A percentile compares a stretch with the other conserved stretches of the same genome.
These are phyloP conservation scores for Champsocephalus esox DNA, from an alignment of 2,797 vertebrate species.

Conservation along the genomic window DNA sequence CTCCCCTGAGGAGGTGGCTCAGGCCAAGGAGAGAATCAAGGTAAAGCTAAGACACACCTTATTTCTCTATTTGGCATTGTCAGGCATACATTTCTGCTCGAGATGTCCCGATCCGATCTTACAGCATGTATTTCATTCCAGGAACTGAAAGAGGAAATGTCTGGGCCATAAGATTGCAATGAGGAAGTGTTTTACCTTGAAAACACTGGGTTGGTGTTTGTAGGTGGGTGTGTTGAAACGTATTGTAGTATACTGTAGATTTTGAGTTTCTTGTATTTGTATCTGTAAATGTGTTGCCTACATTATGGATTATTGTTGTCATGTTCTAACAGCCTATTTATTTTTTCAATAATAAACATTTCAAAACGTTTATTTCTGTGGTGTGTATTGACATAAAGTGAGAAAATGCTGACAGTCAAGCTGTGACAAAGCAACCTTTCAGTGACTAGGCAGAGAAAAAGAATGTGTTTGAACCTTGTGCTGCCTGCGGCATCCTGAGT, in stretches of 20 bases:
- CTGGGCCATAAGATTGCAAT: constrained; percentile 35
- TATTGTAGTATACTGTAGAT: neutral
- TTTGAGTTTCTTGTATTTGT: neutral
- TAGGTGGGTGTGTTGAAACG: constrained; percentile 5
- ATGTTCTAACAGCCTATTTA: neutral
- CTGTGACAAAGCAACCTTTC: too few relatives aligned
- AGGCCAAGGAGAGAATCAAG: constrained; percentile 76
- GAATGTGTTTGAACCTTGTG: too few relatives aligned
- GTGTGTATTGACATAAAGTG: too few relatives aligned
- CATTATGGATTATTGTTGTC: neutral
- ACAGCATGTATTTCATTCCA: constrained; percentile 59
- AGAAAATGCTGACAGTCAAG: too few relatives aligned
- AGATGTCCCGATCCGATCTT: too few relatives aligned
- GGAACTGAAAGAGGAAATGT: constrained; percentile 71
- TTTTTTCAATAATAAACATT: constrained; percentile 21
- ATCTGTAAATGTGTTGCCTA: neutral
- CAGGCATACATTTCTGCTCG: neutral
- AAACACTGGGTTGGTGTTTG: constrained; percentile 13
- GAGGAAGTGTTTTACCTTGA: constrained; percentile 57
- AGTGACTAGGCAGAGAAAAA: too few relatives aligned
- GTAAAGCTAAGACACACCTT: constrained; percentile 49
- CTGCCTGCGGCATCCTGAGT: too few relatives aligned
- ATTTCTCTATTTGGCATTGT: neutral
- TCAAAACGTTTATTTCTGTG: neutral
- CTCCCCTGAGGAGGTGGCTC: constrained; percentile 83